Evolutionary conservation across 2,113 vertebrate species (phyloP), one percentile per base, ranked within the genome.

Genomic region (Phyllostomus hastatus): DNA sequence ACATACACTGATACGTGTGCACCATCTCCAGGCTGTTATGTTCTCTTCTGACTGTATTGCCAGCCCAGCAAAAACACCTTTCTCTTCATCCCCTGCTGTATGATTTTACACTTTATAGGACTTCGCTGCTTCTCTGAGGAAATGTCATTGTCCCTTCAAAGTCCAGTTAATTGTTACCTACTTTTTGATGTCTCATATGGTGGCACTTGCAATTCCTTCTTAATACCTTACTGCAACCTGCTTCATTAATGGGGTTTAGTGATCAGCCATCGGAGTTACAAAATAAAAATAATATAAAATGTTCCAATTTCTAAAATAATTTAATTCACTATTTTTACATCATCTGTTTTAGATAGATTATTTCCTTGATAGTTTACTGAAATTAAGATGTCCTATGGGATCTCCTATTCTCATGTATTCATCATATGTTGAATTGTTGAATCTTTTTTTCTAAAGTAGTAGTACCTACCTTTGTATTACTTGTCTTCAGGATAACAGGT

Each of bases 1-100:
- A 59, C 5, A 9, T 10, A 10, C 24, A 4, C 6, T 4, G 8
- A 52, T 46, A n/a, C 3, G 16, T 0, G 7, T 11, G 12, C 4
- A 11, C 10, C 24, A n/a, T 75, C 7, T 52, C 24, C 22, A 52
- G 54, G 17, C 31, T 54, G 15, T 38, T 31, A 7, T 14, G 6
- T 26, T 9, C 64, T 43, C 67, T 43, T 67, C 6, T 12, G 66
- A 26, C 12, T 48, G 19, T 33, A 48, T 64, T 67, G 24, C 35
- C 10, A 20, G 12, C 57, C 6, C 2, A 43, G 70, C 28, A 57
- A 54, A 79, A 61, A 28, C 7, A 5, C 12, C 12, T 6, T 67
- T 22, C 19, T 82, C 7, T 11, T 66, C 28, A 43, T 78, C 10
- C 11, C 9, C 22, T 38, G 4, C 14, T 59, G 22, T 69, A 15